These are phyloP conservation scores for Sturmia bella DNA, from an alignment of 2,888 invertebrate species.

Conservation along the genomic window DNA sequence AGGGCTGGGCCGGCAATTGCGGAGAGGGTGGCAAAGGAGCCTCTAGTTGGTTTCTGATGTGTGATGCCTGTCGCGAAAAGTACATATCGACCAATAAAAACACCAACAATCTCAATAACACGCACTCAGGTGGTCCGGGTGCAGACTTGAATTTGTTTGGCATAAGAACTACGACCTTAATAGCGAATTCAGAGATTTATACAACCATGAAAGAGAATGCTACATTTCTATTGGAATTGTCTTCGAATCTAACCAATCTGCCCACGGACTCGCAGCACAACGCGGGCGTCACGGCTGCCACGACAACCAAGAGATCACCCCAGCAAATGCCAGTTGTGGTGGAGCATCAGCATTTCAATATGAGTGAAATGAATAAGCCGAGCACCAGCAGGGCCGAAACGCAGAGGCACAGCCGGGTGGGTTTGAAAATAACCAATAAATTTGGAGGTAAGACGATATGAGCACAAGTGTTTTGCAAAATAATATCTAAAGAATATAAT, in stretches of 20 bases:
- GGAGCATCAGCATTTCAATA: conserved; percentile 79
- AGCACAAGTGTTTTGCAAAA: background rate
- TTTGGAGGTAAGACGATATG: conserved; percentile 68
- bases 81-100: conserved; percentile 82
- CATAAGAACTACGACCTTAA: conserved; percentile 79
- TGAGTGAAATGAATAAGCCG: conserved; percentile 79
- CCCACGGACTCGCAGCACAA: conserved; percentile 65
- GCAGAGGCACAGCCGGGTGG: conserved; percentile 79
- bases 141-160: conserved; percentile 82
- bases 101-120: conserved; percentile 79
- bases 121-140: conserved; percentile 76
- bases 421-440: conserved; percentile 75
- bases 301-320: conserved; percentile 76
- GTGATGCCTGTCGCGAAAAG: conserved; percentile 94
- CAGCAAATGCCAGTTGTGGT: conserved; percentile 81
- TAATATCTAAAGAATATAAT: no score
- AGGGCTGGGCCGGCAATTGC: conserved; percentile 94
- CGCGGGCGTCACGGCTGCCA: background rate
- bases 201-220: conserved; percentile 95
- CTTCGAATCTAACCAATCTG: conserved; percentile 84
- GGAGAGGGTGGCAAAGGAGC: conserved; percentile 91
- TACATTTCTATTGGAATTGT: conserved; percentile 94
- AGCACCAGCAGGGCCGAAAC: conserved; percentile 81
- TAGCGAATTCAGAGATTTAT: conserved; percentile 81
- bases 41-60: conserved; percentile 95